Conservation (phyloP, 2,113 vertebrate genomes). For the Pardalotus punctatus region DNA sequence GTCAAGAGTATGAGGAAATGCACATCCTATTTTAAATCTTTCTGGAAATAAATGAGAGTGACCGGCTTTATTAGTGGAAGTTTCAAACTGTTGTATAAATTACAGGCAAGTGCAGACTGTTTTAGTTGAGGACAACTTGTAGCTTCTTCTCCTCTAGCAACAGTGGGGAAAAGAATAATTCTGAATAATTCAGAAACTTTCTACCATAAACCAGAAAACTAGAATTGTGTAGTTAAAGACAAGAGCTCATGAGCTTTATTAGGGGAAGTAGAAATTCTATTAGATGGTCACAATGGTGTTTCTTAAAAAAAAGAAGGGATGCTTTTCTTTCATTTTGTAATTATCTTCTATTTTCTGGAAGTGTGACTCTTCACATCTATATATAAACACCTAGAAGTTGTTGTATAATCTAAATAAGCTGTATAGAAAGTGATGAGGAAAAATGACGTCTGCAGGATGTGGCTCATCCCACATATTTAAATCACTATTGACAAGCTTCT, state of each 20-base stretch:
- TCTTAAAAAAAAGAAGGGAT: background rate
- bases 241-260: background rate
- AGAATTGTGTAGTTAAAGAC: background rate
- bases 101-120: background rate
- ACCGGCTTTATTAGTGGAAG: background rate
- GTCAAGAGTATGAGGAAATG: background rate
- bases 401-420: conserved; percentile 26
- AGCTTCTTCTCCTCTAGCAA: background rate
- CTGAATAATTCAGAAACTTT: background rate
- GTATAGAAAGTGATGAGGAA: background rate
- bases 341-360: background rate
- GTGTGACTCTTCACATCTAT: background rate
- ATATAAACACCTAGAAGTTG: background rate
- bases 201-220: background rate
- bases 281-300: background rate
- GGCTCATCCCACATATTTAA: conserved; percentile 23
- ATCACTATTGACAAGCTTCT: conserved; percentile 40
- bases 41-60: background rate
- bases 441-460: conserved; percentile 6
- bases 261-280: background rate
- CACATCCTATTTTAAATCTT: background rate
- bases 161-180: background rate
- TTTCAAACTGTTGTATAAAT: background rate
- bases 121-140: background rate
- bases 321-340: background rate